A percentile compares a stretch with the other conserved stretches of the same genome.
phyloP scores from a whole-genome alignment of 1,140 invertebrate species.

The Aphelenchoides avenae region DNA sequence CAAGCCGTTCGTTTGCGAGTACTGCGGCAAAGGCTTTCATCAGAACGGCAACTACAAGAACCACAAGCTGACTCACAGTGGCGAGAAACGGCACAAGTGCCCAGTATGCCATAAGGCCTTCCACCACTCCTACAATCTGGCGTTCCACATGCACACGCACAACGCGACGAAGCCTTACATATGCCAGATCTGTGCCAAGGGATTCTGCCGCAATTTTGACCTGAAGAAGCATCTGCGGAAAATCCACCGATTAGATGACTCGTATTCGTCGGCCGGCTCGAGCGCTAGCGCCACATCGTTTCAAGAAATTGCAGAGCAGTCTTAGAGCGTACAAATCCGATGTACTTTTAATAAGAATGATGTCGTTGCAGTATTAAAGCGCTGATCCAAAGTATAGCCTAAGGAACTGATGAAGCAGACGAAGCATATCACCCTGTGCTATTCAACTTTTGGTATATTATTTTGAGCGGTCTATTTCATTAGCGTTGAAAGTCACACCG shows the following conservation, averaged over 20 bases:
- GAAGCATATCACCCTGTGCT: too few relatives aligned
- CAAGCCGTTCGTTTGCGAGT: slow-evolving; percentile 91
- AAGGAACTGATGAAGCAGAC: too few relatives aligned
- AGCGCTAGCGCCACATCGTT: too few relatives aligned
- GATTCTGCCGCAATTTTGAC: slow-evolving; percentile 97
- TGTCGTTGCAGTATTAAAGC: too few relatives aligned
- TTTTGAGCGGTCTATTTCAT: too few relatives aligned
- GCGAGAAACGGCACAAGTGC: slow-evolving; percentile 70
- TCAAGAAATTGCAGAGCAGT: too few relatives aligned
- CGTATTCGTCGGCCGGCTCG: too few relatives aligned
- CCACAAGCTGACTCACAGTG: slow-evolving; percentile 91
- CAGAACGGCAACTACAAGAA: slow-evolving; percentile 99
- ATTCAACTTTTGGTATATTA: too few relatives aligned
- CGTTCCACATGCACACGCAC: slow-evolving; percentile 83
- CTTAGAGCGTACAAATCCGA: too few relatives aligned
- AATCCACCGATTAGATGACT: slow-evolving; percentile 74
- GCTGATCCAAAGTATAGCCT: too few relatives aligned
- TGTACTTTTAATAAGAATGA: too few relatives aligned
- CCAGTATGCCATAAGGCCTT: slow-evolving; percentile 68
- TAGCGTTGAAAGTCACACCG: too few relatives aligned
- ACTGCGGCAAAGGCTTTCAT: slow-evolving; percentile 79
- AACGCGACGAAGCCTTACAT: slow-evolving; percentile 44
- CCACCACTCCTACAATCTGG: slow-evolving; percentile 95
- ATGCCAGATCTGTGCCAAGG: slow-evolving; percentile 76
- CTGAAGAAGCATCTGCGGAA: slow-evolving; percentile 98